Evolutionary conservation across 2,888 invertebrate genomes (phyloP), one percentile per base, ranked within the genome.

Genomic region (Biston betularia): DNA sequence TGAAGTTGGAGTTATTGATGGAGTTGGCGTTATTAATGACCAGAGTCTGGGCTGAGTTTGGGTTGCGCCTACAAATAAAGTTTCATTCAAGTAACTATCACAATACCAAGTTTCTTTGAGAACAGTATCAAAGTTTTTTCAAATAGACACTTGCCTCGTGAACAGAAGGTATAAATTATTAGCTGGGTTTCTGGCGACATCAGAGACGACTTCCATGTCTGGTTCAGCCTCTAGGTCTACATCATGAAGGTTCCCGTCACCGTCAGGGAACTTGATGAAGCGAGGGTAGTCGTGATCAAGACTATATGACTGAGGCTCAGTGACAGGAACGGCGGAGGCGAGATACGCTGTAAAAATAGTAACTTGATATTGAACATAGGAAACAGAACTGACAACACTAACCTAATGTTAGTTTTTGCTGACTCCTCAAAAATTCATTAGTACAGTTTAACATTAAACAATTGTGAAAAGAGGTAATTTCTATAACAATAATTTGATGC

Each of bases 1-100:
- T 82, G 72, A 89, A 89, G 74, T 88, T 82, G 0, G 89, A 89
- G 54, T 60, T 66, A 0, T 11, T 73, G 52, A 89, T 68, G 0
- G 89, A 88, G 52, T 72, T 57, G 0, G 68, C 81, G 50, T 88
- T 71, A 68, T 83, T 78, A 5, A 83, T 79, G 0, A 53, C 59
- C 40, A 89, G 67, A 0, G 75, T 77, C 64, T 89, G 86, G 0
- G 80, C 54, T 0, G 35, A 4, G 0, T 2, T 54, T 0, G 70
- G 74, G 74, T 86, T 89, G 3, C 72, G 73, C 62, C 89, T 89
- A 8, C 4, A 33, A 42, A 54, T 48, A 11, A 11, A 46, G 9
- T 14, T 46, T 33, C 11, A 11, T 49, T 34, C 2, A 44, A 44
- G 5, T 44, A n/a, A 12, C 11, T 11, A 11, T 44, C 11, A 11